Base-by-base conservation (phyloP, 2,113 vertebrate genomes). In the Amblyopsis rosae region DNA sequence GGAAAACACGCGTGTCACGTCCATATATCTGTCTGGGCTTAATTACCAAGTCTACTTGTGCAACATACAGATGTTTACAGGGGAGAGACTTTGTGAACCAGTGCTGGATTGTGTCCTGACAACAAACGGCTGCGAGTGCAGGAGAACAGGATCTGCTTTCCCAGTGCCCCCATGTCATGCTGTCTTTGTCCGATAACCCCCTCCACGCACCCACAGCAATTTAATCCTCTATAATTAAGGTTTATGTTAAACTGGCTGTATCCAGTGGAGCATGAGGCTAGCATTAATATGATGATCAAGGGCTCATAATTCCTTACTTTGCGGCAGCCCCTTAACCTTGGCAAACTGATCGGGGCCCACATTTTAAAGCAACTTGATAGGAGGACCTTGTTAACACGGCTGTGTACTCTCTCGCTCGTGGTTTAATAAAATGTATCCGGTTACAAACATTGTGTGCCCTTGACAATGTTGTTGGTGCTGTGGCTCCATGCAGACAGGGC, bases 391-490 rank as follows among this genome's bases (percentile, higher is more conserved):
- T 41, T 41, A 41, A 7, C 35, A 41, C 0, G 35, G 6, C 3
- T 35, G 35, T 72, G 59, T 33, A 49, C 17, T 19, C 57, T 75
- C 53, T 50, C 67, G 62, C 67, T 68, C 13, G 33, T 60, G 73
- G 71, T 76, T 3, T 51, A 45, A 53, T 48, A 69, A 61, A 54
- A 54, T 72, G 41, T 12, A 63, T 62, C 16, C 46, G 68, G 47
- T 41, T 59, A 0, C 8, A 45, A 53, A 41, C 7, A 41, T 7
- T 8, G 59, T 26, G 16, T 63, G 59, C 54, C 70, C 68, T 79
- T 79, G 78, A 75, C 62, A 62, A 47, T 70, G 45, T 67, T 74
- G 61, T 73, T 10, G 10, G 41, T 55, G 6, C 35, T 41, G 35
- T 41, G 53, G 56, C 69, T 74, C 51, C 61, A 58, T 47, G 56